Conservation (phyloP, 2,888 invertebrate genomes). For the Belgica antarctica region DNA sequence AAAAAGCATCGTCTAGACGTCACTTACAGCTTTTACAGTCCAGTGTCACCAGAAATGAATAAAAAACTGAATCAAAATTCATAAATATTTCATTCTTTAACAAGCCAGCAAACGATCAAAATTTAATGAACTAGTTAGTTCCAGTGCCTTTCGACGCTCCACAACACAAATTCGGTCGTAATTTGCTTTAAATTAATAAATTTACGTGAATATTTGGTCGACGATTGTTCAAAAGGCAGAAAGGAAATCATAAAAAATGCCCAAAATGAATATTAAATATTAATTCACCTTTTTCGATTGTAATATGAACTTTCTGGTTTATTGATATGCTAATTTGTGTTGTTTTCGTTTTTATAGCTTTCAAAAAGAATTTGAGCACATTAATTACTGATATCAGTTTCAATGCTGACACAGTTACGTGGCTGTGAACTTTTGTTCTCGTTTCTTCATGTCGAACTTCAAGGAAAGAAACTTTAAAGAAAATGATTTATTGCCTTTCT, state of each 20-base stretch:
- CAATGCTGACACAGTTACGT: not conserved
- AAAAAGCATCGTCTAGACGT: too few relatives aligned
- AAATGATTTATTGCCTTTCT: slow-evolving; percentile 7
- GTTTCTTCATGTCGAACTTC: too few relatives aligned
- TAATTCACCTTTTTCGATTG: not conserved
- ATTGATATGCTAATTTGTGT: slow-evolving; percentile 18
- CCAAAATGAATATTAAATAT: slow-evolving; percentile 1
- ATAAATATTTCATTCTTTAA: slow-evolving; percentile 2
- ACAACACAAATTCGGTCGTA: too few relatives aligned
- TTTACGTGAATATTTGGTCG: not conserved
- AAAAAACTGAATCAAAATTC: not conserved
- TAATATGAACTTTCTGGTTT: not conserved
- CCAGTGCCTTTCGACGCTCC: too few relatives aligned
- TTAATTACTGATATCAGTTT: slow-evolving; percentile 21
- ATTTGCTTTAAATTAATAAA: not conserved
- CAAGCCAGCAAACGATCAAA: not conserved
- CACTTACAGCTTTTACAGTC: too few relatives aligned
- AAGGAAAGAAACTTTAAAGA: not conserved
- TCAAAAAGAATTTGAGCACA: not conserved
- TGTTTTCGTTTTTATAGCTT: slow-evolving; percentile 3
- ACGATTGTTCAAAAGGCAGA: slow-evolving; percentile 9
- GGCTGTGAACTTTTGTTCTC: not conserved
- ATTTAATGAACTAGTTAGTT: too few relatives aligned
- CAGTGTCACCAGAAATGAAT: too few relatives aligned
- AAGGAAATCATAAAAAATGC: not conserved